Conservation (phyloP, 2,113 vertebrate genomes). For the Scophthalmus maximus region DNA sequence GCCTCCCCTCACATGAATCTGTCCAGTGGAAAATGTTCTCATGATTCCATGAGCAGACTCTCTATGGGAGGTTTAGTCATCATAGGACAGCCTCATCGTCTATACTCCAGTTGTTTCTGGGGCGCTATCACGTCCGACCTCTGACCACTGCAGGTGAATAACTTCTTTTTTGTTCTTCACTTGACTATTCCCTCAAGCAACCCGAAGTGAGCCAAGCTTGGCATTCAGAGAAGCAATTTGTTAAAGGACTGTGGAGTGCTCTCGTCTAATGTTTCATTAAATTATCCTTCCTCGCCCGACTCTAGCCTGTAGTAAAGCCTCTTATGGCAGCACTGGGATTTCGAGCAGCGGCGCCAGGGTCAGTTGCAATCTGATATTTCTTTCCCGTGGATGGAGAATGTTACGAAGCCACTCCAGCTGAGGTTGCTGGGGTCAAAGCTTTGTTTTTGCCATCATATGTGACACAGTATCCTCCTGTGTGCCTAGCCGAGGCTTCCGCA, state of each 20-base stretch:
- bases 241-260: conserved; percentile 78
- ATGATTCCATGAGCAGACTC: conserved; percentile 34
- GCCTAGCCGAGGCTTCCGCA: conserved; percentile 1
- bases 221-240: conserved; percentile 73
- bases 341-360: conserved; percentile 46
- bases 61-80: not conserved
- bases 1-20: conserved; percentile 41
- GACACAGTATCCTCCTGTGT: conserved; percentile 37
- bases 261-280: conserved; percentile 81
- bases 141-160: conserved; percentile 32
- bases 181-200: conserved; percentile 54
- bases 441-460: conserved; percentile 43
- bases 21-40: conserved; percentile 26
- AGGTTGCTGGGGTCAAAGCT: conserved; percentile 28
- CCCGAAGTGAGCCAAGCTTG: conserved; percentile 53
- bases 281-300: conserved; percentile 75
- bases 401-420: conserved; percentile 25
- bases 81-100: conserved; percentile 3
- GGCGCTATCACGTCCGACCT: not conserved
- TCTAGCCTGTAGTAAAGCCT: conserved; percentile 69
- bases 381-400: conserved; percentile 34
- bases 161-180: conserved; percentile 32
- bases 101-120: conserved; percentile 17
- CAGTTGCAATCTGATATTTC: conserved; percentile 73
- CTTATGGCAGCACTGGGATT: conserved; percentile 67